Percentiles rank a stretch among this genome's conserved stretches.
Evolutionary conservation across 2,113 vertebrate genomes (phyloP).

Genomic region (Aptenodytes forsteri): DNA sequence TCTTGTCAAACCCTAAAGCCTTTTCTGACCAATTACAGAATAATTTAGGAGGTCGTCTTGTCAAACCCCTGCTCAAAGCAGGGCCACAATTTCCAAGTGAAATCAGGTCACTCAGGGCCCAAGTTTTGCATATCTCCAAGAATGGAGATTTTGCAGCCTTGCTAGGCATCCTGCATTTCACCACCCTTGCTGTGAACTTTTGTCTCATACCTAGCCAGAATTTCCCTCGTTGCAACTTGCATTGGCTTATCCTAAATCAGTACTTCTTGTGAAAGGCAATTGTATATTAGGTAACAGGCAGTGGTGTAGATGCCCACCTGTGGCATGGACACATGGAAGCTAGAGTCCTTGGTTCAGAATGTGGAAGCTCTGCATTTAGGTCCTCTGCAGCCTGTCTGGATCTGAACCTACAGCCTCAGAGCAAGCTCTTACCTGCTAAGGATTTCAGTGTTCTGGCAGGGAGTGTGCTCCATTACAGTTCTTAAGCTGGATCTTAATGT

Average conservation of each 20-base stretch:
- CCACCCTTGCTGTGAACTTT: not conserved
- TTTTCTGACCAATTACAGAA: not conserved
- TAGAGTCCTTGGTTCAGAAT: not conserved
- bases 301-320: not conserved
- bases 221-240: not conserved
- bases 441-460: not conserved
- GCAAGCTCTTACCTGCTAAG: not conserved
- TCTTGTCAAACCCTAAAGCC: not conserved
- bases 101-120: not conserved
- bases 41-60: not conserved
- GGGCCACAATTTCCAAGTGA: not conserved
- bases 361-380: not conserved
- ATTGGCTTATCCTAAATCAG: not conserved
- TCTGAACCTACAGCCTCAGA: not conserved
- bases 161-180: not conserved
- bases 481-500: not conserved
- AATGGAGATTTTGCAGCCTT: not conserved
- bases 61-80: not conserved
- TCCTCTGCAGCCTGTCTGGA: not conserved
- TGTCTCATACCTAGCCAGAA: not conserved
- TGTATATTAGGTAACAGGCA: not conserved
- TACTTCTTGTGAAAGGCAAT: not conserved
- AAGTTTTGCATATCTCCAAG: not conserved
- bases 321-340: fast-evolving
- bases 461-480: not conserved